Conservation (phyloP, 2,113 vertebrate genomes). For the Coptodon bakossiorum region DNA sequence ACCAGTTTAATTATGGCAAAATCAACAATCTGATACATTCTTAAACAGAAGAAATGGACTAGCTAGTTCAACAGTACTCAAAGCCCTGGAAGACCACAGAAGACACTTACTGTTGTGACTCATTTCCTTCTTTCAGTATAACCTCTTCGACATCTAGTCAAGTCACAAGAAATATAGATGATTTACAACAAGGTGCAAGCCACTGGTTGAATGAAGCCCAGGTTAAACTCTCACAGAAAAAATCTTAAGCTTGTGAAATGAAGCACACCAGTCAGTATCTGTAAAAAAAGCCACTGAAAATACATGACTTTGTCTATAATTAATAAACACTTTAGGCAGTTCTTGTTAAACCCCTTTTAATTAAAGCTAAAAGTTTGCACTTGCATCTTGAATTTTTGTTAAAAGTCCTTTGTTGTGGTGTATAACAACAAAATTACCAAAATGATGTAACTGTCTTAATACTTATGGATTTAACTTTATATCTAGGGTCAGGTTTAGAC, state of each 20-base stretch:
- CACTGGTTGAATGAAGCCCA: background rate
- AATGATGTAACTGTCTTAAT: background rate
- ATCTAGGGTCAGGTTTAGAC: background rate
- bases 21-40: background rate
- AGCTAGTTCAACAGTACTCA: background rate
- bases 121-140: background rate
- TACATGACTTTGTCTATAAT: background rate
- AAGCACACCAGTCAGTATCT: background rate
- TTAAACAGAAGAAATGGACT: background rate
- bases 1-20: background rate
- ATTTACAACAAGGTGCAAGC: background rate
- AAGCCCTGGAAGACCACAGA: background rate
- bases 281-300: background rate
- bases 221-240: background rate
- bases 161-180: background rate
- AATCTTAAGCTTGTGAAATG: background rate
- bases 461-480: background rate
- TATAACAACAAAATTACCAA: background rate
- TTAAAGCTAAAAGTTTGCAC: background rate
- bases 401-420: background rate
- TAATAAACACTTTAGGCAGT: background rate
- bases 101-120: background rate
- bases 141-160: background rate
- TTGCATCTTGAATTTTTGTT: background rate
- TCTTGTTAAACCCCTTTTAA: background rate